Evolutionary conservation across 64 coral and sea anemone genomes (phyloP), one percentile per base, ranked within the genome.

Genomic region (Trachythela sp.): DNA sequence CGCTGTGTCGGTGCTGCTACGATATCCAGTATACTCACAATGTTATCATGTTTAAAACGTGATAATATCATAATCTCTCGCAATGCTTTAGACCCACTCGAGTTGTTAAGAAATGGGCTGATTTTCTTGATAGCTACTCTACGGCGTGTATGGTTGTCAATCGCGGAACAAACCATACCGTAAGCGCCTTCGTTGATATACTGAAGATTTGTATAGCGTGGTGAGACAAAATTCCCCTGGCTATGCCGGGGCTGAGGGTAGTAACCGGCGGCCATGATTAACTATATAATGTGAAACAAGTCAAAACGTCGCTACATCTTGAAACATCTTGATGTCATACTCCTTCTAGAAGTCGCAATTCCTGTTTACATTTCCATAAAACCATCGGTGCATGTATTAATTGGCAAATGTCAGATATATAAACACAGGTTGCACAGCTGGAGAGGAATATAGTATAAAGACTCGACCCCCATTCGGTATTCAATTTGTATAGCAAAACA

Each of bases 171-270:
- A 9, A 80, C 75, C 33, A 80, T 39, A 9, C 75, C 75, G 8
- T 80, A 80, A 80, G 75, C 37, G 6, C 75, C 75, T 80, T 80
- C 75, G 30, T 30, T 80, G 30, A 80, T 80, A 29, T 80, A 80
- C 37, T 39, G 13, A 5, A 80, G 75, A 80, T 80, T 39, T 14
- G 75, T 34, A 38, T 80, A 80, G 15, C 75, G 30, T 80, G 75
- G 75, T 37, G 34, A 10, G 6, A 35, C 30, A 30, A 37, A 80
- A 30, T 14, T 37, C 30, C 9, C 17, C 75, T 80, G 33, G 30
- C 6, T 31, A 68, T 31, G 18, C 15, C 31, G 31, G 20, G 37
- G 31, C 15, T 30, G 2, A 37, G 30, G 75, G 30, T 80, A 80
- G 30, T 37, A 80, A 80, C 75, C 15, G 33, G 75, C 8, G 33